Evolutionary conservation across 2,888 invertebrate species (phyloP).

Genomic region (Spodoptera littoralis): DNA sequence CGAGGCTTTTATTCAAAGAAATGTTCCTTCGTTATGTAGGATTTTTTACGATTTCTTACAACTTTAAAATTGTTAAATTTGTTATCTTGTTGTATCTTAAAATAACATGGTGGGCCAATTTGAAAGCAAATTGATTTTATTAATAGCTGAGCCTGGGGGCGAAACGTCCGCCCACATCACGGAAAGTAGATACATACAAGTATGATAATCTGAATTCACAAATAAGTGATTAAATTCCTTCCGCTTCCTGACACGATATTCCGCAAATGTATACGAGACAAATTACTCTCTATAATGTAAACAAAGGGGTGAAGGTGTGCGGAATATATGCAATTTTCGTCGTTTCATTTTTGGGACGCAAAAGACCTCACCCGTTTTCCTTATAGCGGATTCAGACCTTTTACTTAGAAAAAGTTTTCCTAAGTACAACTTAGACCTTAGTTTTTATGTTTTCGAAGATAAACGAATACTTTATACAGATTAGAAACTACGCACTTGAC

Average conservation of each 20-base stretch:
- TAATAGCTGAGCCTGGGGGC: conserved; percentile 56
- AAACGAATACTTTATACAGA: conserved; percentile 31
- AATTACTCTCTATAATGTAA: conserved; percentile 19
- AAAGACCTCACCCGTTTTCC: conserved; percentile 12
- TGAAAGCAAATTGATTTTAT: conserved; percentile 66
- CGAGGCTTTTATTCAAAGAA: conserved; percentile 3
- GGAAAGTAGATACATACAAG: conserved; percentile 45
- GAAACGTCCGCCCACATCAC: conserved; percentile 35
- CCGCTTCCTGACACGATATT: conserved; percentile 11
- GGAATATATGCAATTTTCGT: conserved; percentile 21
- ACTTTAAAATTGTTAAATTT: conserved; percentile 18
- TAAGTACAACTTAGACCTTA: conserved; percentile 5
- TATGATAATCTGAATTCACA: conserved; percentile 43
- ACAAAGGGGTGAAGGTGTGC: conserved; percentile 22
- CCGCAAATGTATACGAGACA: conserved; percentile 24
- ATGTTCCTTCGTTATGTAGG: conserved; percentile 19
- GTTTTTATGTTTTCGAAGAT: conserved; percentile 11
- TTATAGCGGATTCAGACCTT: conserved; percentile 9
- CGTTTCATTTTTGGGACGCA: conserved; percentile 12
- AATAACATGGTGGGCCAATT: conserved; percentile 47
- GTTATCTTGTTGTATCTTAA: conserved; percentile 42
- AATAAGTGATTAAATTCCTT: conserved; percentile 41
- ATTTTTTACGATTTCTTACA: conserved; percentile 20
- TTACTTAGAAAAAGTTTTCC: conserved; percentile 5
- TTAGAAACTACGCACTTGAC: conserved; percentile 29